Percentiles rank a stretch among this genome's conserved stretches.
Conservation (phyloP, 2,888 invertebrate species). For the Zaprionus lineosus region DNA sequence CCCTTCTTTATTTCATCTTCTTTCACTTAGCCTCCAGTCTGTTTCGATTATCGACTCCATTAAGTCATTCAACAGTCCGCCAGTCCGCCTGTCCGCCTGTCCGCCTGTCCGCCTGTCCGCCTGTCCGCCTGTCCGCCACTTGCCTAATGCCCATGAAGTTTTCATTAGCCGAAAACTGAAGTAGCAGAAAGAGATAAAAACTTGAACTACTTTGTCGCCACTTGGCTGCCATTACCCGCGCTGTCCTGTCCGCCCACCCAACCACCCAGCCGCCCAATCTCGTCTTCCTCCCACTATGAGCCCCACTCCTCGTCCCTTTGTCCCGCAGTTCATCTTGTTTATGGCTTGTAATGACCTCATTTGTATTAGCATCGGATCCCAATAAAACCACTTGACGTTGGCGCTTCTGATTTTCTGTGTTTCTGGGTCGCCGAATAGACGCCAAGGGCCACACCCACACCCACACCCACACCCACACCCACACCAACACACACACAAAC, state of each 20-base stretch:
- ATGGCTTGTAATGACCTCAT: constrained; percentile 71
- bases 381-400: constrained; percentile 62
- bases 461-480: constrained; percentile 6
- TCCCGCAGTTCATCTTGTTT: not conserved
- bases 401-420: constrained; percentile 34
- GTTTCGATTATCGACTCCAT: no score
- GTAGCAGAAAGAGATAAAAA: constrained; percentile 49
- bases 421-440: constrained; percentile 63
- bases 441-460: not conserved
- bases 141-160: constrained; percentile 70
- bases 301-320: not conserved
- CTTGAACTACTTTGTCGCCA: constrained; percentile 74
- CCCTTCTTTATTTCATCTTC: no score
- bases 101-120: no score
- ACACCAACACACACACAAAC: constrained; percentile 11
- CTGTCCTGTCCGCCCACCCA: not conserved
- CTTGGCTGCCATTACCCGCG: constrained; percentile 58
- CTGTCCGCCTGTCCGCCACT: no score
- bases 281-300: not conserved
- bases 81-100: no score
- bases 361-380: constrained; percentile 71
- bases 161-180: constrained; percentile 60
- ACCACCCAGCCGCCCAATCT: no score
- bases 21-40: no score
- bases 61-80: no score